Base-by-base conservation (phyloP, 2,113 vertebrate species). In the Thymallus thymallus region DNA sequence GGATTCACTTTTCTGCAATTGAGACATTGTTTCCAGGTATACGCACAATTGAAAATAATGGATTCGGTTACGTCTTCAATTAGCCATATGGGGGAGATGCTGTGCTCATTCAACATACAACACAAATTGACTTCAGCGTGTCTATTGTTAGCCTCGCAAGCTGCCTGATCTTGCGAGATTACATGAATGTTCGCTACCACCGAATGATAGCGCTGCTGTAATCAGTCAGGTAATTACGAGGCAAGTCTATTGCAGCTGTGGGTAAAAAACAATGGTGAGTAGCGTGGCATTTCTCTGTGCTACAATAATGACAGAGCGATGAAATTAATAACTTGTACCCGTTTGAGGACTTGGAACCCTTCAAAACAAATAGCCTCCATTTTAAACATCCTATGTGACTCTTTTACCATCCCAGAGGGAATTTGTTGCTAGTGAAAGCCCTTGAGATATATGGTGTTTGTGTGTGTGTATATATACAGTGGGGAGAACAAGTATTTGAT, bases 1-100 rank as follows among this genome's bases (percentile, higher is more conserved):
- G 56, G 66, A 68, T 77, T 73, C 32, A 73, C 72, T 74, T 75
- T 20, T 76, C 45, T 30, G 26, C 32, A 70, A 75, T 75, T 72
- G 58, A 67, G 35, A 35, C 16, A 55, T 63, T 75, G 35, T 51
- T 18, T 58, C 32, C 65, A 68, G n/a, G 32, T 74, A 74, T 22
- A 30, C 48, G 5, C n/a, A 71, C 16, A 71, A 45, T 48, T 51
- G 10, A 14, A 48, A 20, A 26, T 22, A 45, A 60, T 10, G 35
- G 20, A n/a, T 41, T 12, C 35, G 10, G 35, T 41, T 41, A 41
- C 35, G 35, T 41, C 9, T 41, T 68, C 35, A 29, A 45, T 22
- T 10, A 45, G 22, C 7, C 32, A 41, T 4, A 12, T 12, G 22
- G 35, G 46, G 3, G 9, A 68, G 6, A 41, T 65, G 63, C 41